Evolutionary conservation across 2,113 vertebrate genomes (phyloP).

Genomic region (Anguilla japonica): DNA sequence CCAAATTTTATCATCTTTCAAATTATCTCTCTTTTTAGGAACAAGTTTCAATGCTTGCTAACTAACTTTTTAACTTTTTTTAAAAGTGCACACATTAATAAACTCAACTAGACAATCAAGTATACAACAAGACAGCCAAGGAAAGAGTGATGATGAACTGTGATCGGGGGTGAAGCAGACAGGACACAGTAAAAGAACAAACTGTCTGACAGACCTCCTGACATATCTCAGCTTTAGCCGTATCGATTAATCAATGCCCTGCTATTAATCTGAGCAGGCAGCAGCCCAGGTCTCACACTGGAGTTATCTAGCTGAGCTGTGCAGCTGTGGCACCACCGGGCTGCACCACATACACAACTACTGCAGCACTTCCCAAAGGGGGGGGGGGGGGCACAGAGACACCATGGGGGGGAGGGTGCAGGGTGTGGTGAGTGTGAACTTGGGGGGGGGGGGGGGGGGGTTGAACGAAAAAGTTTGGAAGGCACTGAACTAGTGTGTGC

Average conservation of each 20-base stretch:
- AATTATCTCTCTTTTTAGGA: neutral
- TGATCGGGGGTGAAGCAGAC: neutral
- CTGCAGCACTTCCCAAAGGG: too few species aligned
- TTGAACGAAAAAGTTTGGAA: too few species aligned
- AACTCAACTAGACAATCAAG: neutral
- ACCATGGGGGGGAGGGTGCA: too few species aligned
- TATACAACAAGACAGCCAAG: neutral
- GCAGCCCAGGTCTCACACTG: neutral
- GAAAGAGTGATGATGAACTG: neutral
- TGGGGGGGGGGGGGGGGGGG: neutral
- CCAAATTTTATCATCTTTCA: neutral
- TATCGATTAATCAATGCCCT: neutral
- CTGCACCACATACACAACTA: too few species aligned
- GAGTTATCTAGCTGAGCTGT: neutral
- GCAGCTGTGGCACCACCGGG: too few species aligned
- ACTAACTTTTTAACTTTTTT: too few species aligned
- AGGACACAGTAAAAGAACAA: neutral
- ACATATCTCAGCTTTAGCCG: neutral
- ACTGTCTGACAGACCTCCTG: neutral
- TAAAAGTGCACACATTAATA: neutral
- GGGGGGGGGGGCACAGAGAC: too few species aligned
- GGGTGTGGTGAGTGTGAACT: too few species aligned
- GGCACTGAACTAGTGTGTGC: too few species aligned
- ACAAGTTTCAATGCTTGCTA: neutral
- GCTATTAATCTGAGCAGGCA: neutral